Evolutionary conservation across 2,113 vertebrate species (phyloP).

Genomic region (Porphyrio hochstetteri): DNA sequence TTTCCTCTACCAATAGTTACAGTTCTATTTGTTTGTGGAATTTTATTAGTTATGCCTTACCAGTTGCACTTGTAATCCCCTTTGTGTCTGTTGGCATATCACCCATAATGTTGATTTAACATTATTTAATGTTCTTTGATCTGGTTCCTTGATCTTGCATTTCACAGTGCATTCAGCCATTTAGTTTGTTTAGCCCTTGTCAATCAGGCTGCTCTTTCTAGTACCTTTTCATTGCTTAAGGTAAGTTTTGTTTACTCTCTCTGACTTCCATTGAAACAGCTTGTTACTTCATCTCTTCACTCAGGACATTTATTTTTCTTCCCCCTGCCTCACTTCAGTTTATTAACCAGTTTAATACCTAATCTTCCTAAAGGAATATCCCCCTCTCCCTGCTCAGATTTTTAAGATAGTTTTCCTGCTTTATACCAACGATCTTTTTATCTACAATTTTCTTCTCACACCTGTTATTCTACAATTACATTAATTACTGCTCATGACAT

Average conservation of each 20-base stretch:
- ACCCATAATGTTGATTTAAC: not conserved
- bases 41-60: not conserved
- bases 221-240: not conserved
- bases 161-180: not conserved
- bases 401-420: not conserved
- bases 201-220: not conserved
- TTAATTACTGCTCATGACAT: not conserved
- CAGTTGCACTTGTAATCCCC: not conserved
- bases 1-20: not conserved
- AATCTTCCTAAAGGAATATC: not conserved
- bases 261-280: not conserved
- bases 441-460: not conserved
- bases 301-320: not conserved
- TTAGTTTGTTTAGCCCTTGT: not conserved
- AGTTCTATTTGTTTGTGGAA: not conserved
- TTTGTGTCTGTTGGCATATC: not conserved
- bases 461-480: not conserved
- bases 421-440: not conserved
- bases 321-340: conserved; percentile 16
- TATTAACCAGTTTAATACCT: conserved; percentile 18
- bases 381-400: not conserved
- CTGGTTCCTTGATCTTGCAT: not conserved
- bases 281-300: not conserved
- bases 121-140: not conserved
- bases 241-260: not conserved